Evolutionary conservation across 1,140 invertebrate genomes (phyloP), one percentile per base, ranked within the genome.

Genomic region (Heliconius hermathena): DNA sequence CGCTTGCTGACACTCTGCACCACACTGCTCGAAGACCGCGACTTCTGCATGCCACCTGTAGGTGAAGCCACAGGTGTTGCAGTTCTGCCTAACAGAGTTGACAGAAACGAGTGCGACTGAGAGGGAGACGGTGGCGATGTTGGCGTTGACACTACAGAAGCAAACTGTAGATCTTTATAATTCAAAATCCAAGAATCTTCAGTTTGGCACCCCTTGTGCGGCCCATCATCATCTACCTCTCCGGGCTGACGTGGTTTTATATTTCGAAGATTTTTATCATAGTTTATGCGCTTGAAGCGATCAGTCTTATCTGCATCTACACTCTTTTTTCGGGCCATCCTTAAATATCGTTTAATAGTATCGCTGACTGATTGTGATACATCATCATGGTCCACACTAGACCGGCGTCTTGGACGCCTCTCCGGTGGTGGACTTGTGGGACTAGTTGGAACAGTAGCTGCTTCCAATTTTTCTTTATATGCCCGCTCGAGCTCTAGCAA

Each of bases 231-330:
- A 29, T 97, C 96, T 1, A 96, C 96, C 52, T 96, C 97, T 3
- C 96, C 96, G 2, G 96, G 97, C 1, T 96, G 96, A 83, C 97
- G 97, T 0, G 97, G 96, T 85, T 97, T 98, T 33, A 98, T 98
- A 80, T 98, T 97, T 2, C 97, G 91, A 49, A 98, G 94, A 85
- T 97, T 98, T 52, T 97, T 95, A 85, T 98, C 98, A 85, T 98
- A 98, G 85, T 98, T 98, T 1, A 98, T 97, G 0, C 97, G 96
- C 87, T 98, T 98, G 84, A 98, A 98, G 22, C 97, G 95, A 86
- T 98, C 97, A 4, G 95, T 96, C 88, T 97, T 97, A 74, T 98
- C 97, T 4, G 97, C 96, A 82, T 98, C 97, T 1, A 97, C 96
- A 73, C 97, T 98, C 83, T 98, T 98, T 85, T 98, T 98, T 8